A percentile compares a stretch with the other conserved stretches of the same genome.
phyloP scores from a whole-genome alignment of 2,888 invertebrate species.

The Blastobasis lacticolella region DNA sequence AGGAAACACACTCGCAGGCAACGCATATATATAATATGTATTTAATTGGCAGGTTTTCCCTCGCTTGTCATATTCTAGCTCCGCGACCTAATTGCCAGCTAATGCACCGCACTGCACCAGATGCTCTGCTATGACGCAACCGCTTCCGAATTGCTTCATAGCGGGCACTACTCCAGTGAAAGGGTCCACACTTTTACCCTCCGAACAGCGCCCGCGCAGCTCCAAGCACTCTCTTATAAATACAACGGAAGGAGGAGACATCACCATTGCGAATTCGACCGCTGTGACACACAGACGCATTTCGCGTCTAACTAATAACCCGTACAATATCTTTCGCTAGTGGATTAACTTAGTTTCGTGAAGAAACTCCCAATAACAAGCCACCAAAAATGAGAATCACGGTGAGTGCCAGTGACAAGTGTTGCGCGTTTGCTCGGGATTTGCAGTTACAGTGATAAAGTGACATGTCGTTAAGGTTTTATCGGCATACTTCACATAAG shows the following conservation, averaged over 20 bases:
- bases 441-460: too few relatives aligned
- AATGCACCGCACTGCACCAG: background rate
- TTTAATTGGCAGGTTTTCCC: too few relatives aligned
- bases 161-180: conserved; percentile 67
- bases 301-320: too few relatives aligned
- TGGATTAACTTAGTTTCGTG: conserved; percentile 61
- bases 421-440: too few relatives aligned
- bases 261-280: conserved; percentile 72
- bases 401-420: conserved; percentile 48
- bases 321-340: conserved; percentile 35
- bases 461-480: too few relatives aligned
- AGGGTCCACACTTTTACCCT: conserved; percentile 71
- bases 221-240: conserved; percentile 59
- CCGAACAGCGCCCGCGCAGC: conserved; percentile 30
- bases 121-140: conserved; percentile 53
- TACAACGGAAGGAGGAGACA: conserved; percentile 65
- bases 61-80: too few relatives aligned
- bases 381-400: conserved; percentile 66
- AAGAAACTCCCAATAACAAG: conserved; percentile 53
- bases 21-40: too few relatives aligned
- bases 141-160: conserved; percentile 66
- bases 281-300: conserved; percentile 54
- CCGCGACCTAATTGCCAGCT: background rate
- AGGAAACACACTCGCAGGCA: too few relatives aligned
- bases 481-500: too few relatives aligned